phyloP scores from a whole-genome alignment of 2,113 vertebrate genomes.

The Stigmatopora argus region DNA sequence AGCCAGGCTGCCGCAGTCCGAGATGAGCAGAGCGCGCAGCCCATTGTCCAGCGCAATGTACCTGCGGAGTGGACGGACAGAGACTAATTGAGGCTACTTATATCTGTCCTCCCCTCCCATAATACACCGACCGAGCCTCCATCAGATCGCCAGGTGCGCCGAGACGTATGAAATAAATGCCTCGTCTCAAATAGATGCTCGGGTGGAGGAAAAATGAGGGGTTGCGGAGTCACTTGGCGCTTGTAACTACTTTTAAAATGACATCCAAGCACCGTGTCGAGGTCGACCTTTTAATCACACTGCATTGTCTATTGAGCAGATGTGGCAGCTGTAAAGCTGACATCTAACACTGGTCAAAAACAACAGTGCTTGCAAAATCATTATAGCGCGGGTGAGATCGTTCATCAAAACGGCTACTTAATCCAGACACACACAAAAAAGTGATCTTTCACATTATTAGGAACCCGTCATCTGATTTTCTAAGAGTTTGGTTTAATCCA shows the following conservation, averaged over 20 bases:
- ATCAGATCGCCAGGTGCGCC: not conserved
- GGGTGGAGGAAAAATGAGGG: not conserved
- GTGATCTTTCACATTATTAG: too few relatives aligned
- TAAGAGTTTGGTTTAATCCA: too few relatives aligned
- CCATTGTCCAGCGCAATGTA: conserved; percentile 85
- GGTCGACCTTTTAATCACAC: too few relatives aligned
- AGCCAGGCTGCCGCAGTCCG: conserved; percentile 74
- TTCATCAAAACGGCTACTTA: too few relatives aligned
- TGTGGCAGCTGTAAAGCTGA: not conserved
- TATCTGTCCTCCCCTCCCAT: not conserved
- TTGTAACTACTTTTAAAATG: not conserved
- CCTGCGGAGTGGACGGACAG: conserved; percentile 54
- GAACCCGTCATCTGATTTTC: too few relatives aligned
- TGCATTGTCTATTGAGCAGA: too few relatives aligned
- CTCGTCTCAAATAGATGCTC: not conserved
- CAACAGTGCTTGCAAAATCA: too few relatives aligned
- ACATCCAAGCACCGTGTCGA: not conserved
- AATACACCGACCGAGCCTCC: not conserved
- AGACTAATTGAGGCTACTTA: conserved; percentile 6
- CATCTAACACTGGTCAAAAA: not conserved
- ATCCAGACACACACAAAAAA: too few relatives aligned
- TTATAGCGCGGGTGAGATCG: too few relatives aligned
- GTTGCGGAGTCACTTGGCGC: not conserved
- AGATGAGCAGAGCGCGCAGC: conserved; percentile 86
- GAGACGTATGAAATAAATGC: not conserved